These are phyloP conservation scores for Tylochromis polylepis DNA, from an alignment of 2,113 vertebrate species.

Conservation along the genomic window DNA sequence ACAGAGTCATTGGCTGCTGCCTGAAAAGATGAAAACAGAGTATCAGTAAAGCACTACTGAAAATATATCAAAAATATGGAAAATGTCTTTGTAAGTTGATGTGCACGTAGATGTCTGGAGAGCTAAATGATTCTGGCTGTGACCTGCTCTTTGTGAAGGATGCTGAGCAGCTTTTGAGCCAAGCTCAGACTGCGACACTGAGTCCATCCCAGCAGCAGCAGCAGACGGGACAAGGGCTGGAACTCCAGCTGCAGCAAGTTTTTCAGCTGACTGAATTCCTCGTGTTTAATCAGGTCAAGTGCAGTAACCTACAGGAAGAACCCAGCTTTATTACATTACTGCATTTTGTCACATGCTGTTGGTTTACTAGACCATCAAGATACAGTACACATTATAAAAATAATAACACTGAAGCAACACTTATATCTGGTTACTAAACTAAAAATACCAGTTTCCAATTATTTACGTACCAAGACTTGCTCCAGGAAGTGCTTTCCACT, in stretches of 20 bases:
- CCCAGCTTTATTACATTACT: neutral
- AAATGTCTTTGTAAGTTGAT: neutral
- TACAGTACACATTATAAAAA: neutral
- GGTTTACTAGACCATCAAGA: neutral
- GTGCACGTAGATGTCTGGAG: neutral
- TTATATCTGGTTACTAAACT: neutral
- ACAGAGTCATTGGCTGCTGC: constrained; percentile 77
- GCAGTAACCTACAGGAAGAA: constrained; percentile 80
- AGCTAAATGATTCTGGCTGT: neutral
- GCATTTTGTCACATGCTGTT: neutral
- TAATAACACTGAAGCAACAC: neutral
- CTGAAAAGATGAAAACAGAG: constrained; percentile 31
- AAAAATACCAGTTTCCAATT: neutral
- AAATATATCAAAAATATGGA: neutral
- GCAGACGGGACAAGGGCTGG: constrained; percentile 83
- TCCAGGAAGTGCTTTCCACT: constrained; percentile 93
- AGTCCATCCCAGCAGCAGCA: constrained; percentile 90
- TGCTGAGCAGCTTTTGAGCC: constrained; percentile 79
- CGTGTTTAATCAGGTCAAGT: constrained; percentile 84
- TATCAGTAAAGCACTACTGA: neutral
- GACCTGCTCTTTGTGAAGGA: constrained; percentile 84
- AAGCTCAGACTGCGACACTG: constrained; percentile 85
- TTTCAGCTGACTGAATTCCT: constrained; percentile 81
- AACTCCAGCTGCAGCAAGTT: constrained; percentile 83
- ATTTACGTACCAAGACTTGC: constrained; percentile 83